phyloP scores from a whole-genome alignment of 2,113 vertebrate species.

The Bostrychus sinensis region DNA sequence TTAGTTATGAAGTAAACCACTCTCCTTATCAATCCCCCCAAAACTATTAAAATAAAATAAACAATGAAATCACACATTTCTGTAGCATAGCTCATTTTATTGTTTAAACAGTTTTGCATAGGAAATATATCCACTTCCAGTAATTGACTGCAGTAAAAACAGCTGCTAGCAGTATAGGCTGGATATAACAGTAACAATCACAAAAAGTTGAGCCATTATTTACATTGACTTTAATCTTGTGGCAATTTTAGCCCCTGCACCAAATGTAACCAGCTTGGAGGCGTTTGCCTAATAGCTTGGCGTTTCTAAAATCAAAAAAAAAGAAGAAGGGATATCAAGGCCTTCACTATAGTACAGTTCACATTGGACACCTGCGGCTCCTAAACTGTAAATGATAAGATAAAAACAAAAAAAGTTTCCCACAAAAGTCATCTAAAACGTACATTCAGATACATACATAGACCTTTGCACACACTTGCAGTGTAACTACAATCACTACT shows the following conservation, averaged over 20 bases:
- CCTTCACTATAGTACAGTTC: conserved; percentile 77
- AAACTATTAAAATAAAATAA: conserved; percentile 1
- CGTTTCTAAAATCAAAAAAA: conserved; percentile 68
- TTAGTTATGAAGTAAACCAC: no score
- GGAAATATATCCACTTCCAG: conserved; percentile 99
- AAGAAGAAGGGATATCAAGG: conserved; percentile 73
- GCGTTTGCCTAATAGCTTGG: conserved; percentile 68
- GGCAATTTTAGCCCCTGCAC: conserved; percentile 93
- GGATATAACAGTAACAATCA: conserved; percentile 99
- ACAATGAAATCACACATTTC: conserved; percentile 52
- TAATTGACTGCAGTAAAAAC: conserved; percentile 99
- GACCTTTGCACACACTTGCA: conserved; percentile 79
- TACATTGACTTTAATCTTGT: conserved; percentile 99
- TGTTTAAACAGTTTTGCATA: conserved; percentile 99
- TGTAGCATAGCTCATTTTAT: conserved; percentile 99
- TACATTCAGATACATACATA: conserved; percentile 84
- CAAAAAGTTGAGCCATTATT: conserved; percentile 99
- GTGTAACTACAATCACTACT: conserved; percentile 77
- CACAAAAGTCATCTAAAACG: conserved; percentile 76
- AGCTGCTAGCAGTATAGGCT: conserved; percentile 99
- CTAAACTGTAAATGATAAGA: conserved; percentile 77
- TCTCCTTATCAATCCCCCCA: no score
- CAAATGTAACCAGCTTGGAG: conserved; percentile 80
- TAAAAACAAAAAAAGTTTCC: conserved; percentile 56
- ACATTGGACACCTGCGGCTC: conserved; percentile 77